Evolutionary conservation across 2,888 invertebrate species (phyloP), one percentile per base, ranked within the genome.

Genomic region (Argyresthia albistria): DNA sequence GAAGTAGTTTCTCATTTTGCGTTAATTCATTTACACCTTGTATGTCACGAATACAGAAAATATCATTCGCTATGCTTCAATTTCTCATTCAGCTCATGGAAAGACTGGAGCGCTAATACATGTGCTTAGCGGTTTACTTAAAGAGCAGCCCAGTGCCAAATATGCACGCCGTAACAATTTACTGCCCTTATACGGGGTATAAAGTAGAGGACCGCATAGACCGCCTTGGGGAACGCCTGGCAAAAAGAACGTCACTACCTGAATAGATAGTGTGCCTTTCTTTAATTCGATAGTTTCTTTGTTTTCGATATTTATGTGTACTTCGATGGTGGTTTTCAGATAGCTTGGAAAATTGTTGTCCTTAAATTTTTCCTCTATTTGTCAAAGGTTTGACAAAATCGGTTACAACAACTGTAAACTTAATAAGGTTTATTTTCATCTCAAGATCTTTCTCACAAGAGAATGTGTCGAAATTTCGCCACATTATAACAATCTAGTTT

Each of bases 111-210:
- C 66, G 69, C 69, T 76, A 80, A 78, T 76, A 77, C 81, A 76
- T 70, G 73, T 79, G 78, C 77, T 82, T 76, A 80, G 81, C 80
- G 77, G 82, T 78, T 74, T 70, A 73, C 61, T 70, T 73, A 75
- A 81, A 80, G 75, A 72, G 62, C 69, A 66, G 62, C 60, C 67
- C 76, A 66, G 76, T 83, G 83, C 86, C 86, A 86, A 86, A 87
- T 81, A 81, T 76, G 84, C 73, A 64, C 60, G 67, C 62, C 64
- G 66, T 73, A 76, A 76, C 81, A 75, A 79, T 80, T 80, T 74
- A 72, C 66, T 55, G 57, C 49, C 81, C 81, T 61, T 80, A 76
- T 81, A 80, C 61, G 80, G 82, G 58, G 60, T 65, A 75, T 75
- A 83, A 81, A 81, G 77, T 65, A 62, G 46, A 37, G 51, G 39